Percentiles rank a stretch among this genome's conserved stretches.
phyloP scores from a whole-genome alignment of 2,113 vertebrate species.

The Macquaria australasica region DNA sequence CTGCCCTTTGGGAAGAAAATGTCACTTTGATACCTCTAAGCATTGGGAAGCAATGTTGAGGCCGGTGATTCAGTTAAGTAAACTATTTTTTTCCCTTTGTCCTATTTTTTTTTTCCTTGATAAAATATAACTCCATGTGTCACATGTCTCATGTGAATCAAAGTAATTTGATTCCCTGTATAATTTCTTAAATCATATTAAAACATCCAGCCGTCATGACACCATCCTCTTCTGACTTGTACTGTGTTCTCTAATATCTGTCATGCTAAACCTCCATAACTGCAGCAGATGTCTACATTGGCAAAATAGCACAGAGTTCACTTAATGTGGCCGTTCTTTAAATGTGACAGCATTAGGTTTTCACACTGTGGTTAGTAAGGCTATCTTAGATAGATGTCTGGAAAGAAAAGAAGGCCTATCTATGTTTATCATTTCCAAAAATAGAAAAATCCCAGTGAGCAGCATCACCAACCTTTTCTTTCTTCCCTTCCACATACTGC shows the following conservation, averaged over 20 bases:
- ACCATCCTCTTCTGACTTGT: neutral
- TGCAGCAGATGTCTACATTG: neutral
- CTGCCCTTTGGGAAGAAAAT: constrained; percentile 65
- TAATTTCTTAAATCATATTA: neutral
- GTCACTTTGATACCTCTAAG: constrained; percentile 37
- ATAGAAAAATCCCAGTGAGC: neutral
- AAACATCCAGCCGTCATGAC: neutral
- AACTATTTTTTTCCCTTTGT: neutral
- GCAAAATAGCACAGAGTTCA: neutral
- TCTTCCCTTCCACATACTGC: neutral
- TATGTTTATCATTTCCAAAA: constrained; percentile 12
- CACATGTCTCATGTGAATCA: neutral
- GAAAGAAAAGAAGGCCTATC: neutral
- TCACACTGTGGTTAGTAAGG: neutral
- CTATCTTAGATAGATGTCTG: neutral
- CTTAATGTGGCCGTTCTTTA: neutral
- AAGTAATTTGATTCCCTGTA: neutral
- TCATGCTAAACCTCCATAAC: constrained; percentile 2
- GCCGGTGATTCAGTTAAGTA: neutral
- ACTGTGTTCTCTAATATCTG: neutral
- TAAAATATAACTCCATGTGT: neutral
- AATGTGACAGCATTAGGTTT: neutral
- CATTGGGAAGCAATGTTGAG: neutral
- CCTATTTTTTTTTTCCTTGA: neutral
- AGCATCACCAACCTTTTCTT: neutral